Evolutionary conservation across 2,113 vertebrate genomes (phyloP), one percentile per base, ranked within the genome.

Genomic region (Chlamydotis undulata): DNA sequence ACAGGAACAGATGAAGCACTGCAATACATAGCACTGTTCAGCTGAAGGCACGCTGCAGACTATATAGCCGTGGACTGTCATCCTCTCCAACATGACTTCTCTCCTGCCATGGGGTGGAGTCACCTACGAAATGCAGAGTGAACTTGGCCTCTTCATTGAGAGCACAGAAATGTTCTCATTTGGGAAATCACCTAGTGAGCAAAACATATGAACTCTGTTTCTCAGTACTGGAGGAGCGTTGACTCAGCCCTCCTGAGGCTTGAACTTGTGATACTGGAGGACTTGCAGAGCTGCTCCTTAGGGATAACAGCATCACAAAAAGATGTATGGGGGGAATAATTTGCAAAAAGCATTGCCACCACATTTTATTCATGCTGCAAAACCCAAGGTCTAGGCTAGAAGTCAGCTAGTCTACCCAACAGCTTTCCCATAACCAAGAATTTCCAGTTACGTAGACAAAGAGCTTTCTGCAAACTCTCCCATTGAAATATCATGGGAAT

Each of bases 1-100:
- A 33, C 18, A 74, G 81, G 78, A 96, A 89, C 96, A 97, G 96
- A 97, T 93, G 94, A 96, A 94, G 49, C 45, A 71, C 69, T 64
- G 92, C 80, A 92, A 94, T 75, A 82, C 91, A 90, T 12, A 84
- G 93, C 88, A 79, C 76, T 49, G 61, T 18, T 96, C 79, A 64
- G 83, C 84, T 64, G 71, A 95, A 90, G 69, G 82, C 79, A 74
- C 10, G 19, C 68, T 83, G 92, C 88, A 95, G 79, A 89, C 33
- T 33, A 13, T 9, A 21, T n/a, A 91, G 63, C 77, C 69, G 49
- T 41, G 49, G 77, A 35, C 37, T 67, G 69, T 59, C 68, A 41
- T 88, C 68, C 88, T 90, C 53, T 86, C 85, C 88, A 71, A 2
- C 53, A 71, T 15, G 15, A 55, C 47, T 93, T 60, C 57, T 81